Conservation (phyloP, 2,113 vertebrate genomes). For the Lathamus discolor region DNA sequence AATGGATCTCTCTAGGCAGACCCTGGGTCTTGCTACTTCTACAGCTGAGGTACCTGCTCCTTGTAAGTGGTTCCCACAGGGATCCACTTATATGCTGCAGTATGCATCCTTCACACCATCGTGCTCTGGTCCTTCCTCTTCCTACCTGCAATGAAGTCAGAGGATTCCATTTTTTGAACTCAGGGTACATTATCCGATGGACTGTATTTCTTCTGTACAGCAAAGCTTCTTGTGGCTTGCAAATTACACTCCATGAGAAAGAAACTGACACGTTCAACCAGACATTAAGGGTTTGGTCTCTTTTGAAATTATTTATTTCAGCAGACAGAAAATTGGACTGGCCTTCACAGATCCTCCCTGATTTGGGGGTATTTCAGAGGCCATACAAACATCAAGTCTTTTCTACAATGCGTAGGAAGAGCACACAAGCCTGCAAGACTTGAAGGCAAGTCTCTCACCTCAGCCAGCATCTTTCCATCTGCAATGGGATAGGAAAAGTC, state of each 20-base stretch:
- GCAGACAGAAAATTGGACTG: background rate
- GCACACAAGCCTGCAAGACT: background rate
- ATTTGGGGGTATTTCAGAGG: background rate
- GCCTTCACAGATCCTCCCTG: background rate
- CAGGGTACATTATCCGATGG: background rate
- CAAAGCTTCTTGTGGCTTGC: background rate
- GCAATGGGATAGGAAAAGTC: background rate
- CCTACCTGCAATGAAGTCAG: background rate
- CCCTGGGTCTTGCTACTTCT: background rate
- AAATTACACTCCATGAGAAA: background rate
- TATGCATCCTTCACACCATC: background rate
- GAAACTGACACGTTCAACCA: background rate
- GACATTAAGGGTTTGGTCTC: background rate
- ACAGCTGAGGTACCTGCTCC: background rate
- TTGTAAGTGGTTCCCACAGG: background rate
- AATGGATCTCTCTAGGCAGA: background rate
- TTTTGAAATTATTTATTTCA: background rate
- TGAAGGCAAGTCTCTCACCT: background rate
- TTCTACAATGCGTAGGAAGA: background rate
- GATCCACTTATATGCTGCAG: rapidly evolving
- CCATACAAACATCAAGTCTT: background rate
- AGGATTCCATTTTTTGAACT: background rate
- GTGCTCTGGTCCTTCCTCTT: background rate
- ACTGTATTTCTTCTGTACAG: background rate
- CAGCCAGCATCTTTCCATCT: background rate